phyloP scores from a whole-genome alignment of 2,797 vertebrate species.

The Megalops cyprinoides region DNA sequence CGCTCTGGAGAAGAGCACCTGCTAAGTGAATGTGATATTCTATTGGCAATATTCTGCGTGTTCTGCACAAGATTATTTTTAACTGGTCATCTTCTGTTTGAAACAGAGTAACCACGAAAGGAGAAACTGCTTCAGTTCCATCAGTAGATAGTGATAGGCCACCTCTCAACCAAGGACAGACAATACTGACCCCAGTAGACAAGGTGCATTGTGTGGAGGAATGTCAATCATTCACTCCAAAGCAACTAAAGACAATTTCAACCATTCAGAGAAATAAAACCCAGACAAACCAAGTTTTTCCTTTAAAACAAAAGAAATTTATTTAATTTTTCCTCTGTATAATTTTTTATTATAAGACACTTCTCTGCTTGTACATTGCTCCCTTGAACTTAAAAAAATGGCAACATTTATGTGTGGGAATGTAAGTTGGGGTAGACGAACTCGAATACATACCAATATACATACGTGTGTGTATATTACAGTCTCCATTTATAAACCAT shows the following conservation, averaged over 20 bases:
- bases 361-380: conserved; percentile 88
- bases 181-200: neutral
- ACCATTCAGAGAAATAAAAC: neutral
- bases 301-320: conserved; percentile 86
- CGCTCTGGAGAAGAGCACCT: no score
- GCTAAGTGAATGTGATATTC: no score
- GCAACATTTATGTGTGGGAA: conserved; percentile 83
- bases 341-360: conserved; percentile 85
- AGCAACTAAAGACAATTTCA: neutral
- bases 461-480: conserved; percentile 83
- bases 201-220: neutral
- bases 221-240: neutral
- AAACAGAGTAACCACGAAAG: no score
- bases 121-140: no score
- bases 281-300: conserved; percentile 13
- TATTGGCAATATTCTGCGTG: no score
- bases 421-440: conserved; percentile 85
- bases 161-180: no score
- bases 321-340: conserved; percentile 85
- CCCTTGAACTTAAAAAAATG: conserved; percentile 84
- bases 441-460: conserved; percentile 86
- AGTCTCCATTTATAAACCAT: conserved; percentile 81
- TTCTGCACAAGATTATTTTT: no score
- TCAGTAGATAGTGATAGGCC: no score
- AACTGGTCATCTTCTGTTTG: no score